phyloP scores from a whole-genome alignment of 2,113 vertebrate species.

The Todiramphus chloris region DNA sequence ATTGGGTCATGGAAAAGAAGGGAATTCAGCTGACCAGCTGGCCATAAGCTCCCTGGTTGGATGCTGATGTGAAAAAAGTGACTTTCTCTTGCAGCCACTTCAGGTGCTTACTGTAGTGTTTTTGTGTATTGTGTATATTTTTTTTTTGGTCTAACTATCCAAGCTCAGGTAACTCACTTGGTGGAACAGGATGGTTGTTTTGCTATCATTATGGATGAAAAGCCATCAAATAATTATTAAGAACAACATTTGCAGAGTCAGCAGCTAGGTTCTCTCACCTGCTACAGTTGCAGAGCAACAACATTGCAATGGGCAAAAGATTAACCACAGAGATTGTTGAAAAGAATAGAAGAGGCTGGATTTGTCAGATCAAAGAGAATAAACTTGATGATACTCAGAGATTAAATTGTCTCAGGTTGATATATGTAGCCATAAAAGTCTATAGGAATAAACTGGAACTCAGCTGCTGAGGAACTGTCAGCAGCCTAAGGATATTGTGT shows the following conservation, averaged over 20 bases:
- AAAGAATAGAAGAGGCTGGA: neutral
- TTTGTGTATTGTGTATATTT: neutral
- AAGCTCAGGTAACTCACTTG: neutral
- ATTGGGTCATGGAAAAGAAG: neutral
- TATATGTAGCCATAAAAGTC: slow-evolving; percentile 48
- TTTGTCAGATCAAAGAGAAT: slow-evolving; percentile 49
- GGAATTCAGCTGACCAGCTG: neutral
- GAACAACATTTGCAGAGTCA: slow-evolving; percentile 45
- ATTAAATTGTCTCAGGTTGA: slow-evolving; percentile 58
- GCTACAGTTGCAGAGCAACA: slow-evolving; percentile 6
- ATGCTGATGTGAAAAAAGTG: neutral
- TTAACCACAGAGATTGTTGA: slow-evolving; percentile 47
- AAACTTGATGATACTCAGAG: slow-evolving; percentile 47
- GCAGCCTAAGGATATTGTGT: neutral
- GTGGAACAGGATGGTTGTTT: neutral
- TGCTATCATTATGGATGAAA: slow-evolving; percentile 22
- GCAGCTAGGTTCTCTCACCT: slow-evolving; percentile 26
- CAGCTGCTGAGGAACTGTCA: neutral
- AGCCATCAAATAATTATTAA: slow-evolving; percentile 19
- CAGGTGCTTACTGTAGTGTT: neutral
- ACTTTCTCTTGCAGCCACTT: neutral
- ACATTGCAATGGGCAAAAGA: neutral
- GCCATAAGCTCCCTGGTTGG: neutral
- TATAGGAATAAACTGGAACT: slow-evolving; percentile 48
- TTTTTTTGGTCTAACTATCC: neutral